Evolutionary conservation across 2,113 vertebrate genomes (phyloP).

Genomic region (Anhinga rufa): DNA sequence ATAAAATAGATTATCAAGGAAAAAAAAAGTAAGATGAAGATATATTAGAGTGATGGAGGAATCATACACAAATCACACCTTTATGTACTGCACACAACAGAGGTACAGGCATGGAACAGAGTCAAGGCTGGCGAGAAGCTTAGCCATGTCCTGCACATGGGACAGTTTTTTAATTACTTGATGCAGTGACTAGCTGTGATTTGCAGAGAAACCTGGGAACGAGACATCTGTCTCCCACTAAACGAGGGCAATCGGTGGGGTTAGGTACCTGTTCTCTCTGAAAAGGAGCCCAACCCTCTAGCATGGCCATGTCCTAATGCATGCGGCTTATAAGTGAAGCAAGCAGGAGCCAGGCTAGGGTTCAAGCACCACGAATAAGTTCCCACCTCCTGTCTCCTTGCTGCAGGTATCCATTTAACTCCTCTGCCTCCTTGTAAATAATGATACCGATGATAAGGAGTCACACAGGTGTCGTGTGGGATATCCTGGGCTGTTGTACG

Average conservation of each 20-base stretch:
- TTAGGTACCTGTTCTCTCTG: neutral
- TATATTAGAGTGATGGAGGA: neutral
- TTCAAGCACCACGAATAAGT: neutral
- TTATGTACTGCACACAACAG: neutral
- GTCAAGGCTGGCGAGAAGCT: neutral
- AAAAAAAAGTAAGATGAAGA: neutral
- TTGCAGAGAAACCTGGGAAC: neutral
- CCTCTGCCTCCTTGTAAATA: neutral
- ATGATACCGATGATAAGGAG: neutral
- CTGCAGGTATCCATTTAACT: neutral
- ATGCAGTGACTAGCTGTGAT: neutral
- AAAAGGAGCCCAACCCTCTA: neutral
- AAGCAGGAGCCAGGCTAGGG: neutral
- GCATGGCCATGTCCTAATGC: neutral
- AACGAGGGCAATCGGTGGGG: neutral
- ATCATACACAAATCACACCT: neutral
- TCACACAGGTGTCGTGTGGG: neutral
- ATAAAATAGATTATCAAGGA: neutral
- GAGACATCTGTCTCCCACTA: neutral
- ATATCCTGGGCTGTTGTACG: neutral
- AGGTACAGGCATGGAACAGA: neutral
- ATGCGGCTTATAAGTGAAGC: neutral
- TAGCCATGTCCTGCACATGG: neutral
- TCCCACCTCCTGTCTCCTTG: neutral
- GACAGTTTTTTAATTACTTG: conserved; percentile 23